Evolutionary conservation across 2,888 invertebrate species (phyloP), one percentile per base, ranked within the genome.

Genomic region (Bruchidius siliquastri): DNA sequence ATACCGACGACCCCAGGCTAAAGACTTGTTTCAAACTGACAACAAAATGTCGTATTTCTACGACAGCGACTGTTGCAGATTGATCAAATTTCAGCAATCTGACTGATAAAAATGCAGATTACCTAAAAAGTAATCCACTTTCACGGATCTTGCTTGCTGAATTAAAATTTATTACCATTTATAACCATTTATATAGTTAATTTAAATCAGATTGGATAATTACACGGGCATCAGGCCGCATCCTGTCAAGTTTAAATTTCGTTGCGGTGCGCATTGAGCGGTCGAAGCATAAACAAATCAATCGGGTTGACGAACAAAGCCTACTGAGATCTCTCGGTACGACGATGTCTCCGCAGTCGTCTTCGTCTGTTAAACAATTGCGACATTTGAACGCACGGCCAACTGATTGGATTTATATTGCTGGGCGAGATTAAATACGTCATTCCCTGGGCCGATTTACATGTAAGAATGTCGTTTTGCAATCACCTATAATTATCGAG

Each of bases 361-460:
- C 49, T 49, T 49, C 49, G 49, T 49, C 49, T 49, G 76, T 78
- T 79, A 79, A 79, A 80, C 79, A 80, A 79, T 80, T 80, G 77
- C 78, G 79, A 80, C 76, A 74, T 80, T 77, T 75, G 75, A 76
- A 77, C 77, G 49, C 78, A 78, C 78, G 78, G 77, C 76, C 78
- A 75, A 78, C 79, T 81, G 82, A 81, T 81, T 81, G 80, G 81
- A 81, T 81, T 81, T 81, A 81, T 80, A 79, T 80, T 79, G 80
- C 78, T 77, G 76, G 74, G 75, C 76, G 76, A 77, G 78, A 80
- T 80, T 81, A 78, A 81, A 80, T 80, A 79, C 79, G 78, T 79
- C 78, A 78, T 77, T 77, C 77, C 69, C 75, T 76, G 74, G 71
- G 77, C 78, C 78, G 78, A 81, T 81, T 82, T 81, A 79, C 80